These are phyloP conservation scores for Scophthalmus maximus DNA, from an alignment of 2,113 vertebrate genomes.

Conservation along the genomic window DNA sequence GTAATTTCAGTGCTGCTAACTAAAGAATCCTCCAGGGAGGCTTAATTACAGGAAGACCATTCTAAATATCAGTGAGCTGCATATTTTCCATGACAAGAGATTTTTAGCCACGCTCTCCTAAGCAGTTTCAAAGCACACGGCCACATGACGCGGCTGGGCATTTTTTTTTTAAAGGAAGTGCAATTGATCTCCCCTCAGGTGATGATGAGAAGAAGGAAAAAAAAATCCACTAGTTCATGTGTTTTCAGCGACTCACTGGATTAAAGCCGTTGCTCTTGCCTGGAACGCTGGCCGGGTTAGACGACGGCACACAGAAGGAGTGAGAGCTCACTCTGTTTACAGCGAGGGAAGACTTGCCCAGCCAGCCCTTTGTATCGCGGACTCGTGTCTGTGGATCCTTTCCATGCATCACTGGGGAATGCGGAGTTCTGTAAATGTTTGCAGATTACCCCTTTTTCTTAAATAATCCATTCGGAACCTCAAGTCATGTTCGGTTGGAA, in stretches of 20 bases:
- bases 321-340: conserved; percentile 16
- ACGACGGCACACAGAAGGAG: conserved; percentile 46
- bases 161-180: conserved; percentile 72
- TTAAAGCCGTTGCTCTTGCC: conserved; percentile 12
- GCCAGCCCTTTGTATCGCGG: conserved; percentile 46
- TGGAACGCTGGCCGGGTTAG: conserved; percentile 19
- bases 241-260: conserved; percentile 17
- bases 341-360: conserved; percentile 71
- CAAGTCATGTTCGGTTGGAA: conserved; percentile 74
- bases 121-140: conserved; percentile 83
- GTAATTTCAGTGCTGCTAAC: conserved; percentile 99
- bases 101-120: conserved; percentile 85
- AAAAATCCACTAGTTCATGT: conserved; percentile 22
- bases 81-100: conserved; percentile 95
- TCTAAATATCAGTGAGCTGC: conserved; percentile 96
- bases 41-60: conserved; percentile 99
- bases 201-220: conserved; percentile 21
- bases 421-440: conserved; percentile 87
- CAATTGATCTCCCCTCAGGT: conserved; percentile 72
- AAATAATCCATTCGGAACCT: conserved; percentile 82
- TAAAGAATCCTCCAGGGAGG: conserved; percentile 97
- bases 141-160: conserved; percentile 69
- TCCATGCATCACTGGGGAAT: conserved; percentile 73
- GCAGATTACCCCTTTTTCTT: conserved; percentile 84
- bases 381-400: conserved; percentile 74